phyloP scores from a whole-genome alignment of 2,888 invertebrate species.

The Rhodophaea formosa region DNA sequence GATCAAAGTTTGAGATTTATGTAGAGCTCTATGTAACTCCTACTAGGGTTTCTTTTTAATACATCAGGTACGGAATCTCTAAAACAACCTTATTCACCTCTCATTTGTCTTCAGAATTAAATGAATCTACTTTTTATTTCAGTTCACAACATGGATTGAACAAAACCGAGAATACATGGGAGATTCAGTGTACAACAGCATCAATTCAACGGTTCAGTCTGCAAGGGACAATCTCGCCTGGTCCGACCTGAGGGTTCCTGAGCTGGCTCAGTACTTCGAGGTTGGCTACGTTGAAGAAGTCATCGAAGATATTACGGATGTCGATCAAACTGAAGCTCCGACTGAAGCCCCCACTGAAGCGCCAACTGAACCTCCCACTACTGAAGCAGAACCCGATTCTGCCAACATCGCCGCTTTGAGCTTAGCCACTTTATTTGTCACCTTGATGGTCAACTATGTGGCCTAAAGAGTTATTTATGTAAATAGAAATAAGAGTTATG shows the following conservation, averaged over 20 bases:
- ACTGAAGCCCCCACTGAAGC: conserved; percentile 16
- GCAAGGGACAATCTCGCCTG: conserved; percentile 52
- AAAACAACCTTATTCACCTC: too few species aligned
- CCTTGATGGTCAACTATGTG: conserved; percentile 40
- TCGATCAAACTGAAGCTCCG: conserved; percentile 3
- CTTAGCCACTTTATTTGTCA: conserved; percentile 45
- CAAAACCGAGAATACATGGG: conserved; percentile 44
- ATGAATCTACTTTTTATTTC: conserved; percentile 10
- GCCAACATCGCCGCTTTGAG: conserved; percentile 57
- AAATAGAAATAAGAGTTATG: background rate
- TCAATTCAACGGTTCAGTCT: conserved; percentile 39
- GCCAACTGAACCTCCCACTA: background rate
- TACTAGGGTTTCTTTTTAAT: too few species aligned
- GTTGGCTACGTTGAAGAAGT: conserved; percentile 53
- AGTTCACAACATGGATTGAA: conserved; percentile 59
- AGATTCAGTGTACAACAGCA: conserved; percentile 41
- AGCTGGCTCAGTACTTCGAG: conserved; percentile 55
- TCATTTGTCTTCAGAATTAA: too few species aligned
- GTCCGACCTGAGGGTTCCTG: conserved; percentile 45
- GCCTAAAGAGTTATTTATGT: conserved; percentile 24
- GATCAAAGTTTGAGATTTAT: too few species aligned
- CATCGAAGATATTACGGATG: conserved; percentile 33
- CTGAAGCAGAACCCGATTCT: conserved; percentile 30
- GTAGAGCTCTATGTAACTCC: too few species aligned
- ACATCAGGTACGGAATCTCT: too few species aligned